These are phyloP conservation scores for Corythaeola cristata DNA, from an alignment of 2,113 vertebrate species.

Conservation along the genomic window DNA sequence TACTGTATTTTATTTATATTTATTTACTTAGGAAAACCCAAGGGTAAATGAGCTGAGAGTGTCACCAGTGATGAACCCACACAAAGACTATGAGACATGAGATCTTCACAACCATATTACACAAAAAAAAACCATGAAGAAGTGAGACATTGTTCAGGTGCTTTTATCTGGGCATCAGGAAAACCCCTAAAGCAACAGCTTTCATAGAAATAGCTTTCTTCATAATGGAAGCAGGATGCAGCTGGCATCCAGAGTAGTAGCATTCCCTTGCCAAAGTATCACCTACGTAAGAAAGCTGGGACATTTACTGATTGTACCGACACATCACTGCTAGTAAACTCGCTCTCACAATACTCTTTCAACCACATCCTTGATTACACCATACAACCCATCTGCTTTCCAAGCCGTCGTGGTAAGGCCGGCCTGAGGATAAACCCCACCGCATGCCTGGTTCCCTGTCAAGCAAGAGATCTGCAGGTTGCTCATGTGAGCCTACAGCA, in stretches of 20 bases:
- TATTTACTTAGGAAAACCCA: slow-evolving; percentile 60
- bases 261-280: background rate
- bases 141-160: slow-evolving; percentile 51
- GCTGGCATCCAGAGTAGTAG: slow-evolving; percentile 38
- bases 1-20: slow-evolving; percentile 77
- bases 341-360: background rate
- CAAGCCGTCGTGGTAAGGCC: fast-evolving
- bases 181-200: slow-evolving; percentile 35
- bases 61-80: slow-evolving; percentile 52
- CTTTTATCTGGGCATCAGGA: slow-evolving; percentile 33
- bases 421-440: background rate
- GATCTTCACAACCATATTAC: slow-evolving; percentile 42
- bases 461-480: background rate
- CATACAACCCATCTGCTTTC: background rate
- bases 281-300: background rate
- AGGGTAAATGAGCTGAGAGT: slow-evolving; percentile 36
- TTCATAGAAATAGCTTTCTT: slow-evolving; percentile 52
- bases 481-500: background rate
- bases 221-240: slow-evolving; percentile 44
- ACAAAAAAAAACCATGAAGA: slow-evolving; percentile 53
- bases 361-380: background rate
- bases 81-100: slow-evolving; percentile 13
- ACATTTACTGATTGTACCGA: slow-evolving; percentile 69
- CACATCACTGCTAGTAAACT: slow-evolving; percentile 23
- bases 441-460: background rate